Evolutionary conservation across 2,113 vertebrate genomes (phyloP).

Genomic region (Excalfactoria chinensis): DNA sequence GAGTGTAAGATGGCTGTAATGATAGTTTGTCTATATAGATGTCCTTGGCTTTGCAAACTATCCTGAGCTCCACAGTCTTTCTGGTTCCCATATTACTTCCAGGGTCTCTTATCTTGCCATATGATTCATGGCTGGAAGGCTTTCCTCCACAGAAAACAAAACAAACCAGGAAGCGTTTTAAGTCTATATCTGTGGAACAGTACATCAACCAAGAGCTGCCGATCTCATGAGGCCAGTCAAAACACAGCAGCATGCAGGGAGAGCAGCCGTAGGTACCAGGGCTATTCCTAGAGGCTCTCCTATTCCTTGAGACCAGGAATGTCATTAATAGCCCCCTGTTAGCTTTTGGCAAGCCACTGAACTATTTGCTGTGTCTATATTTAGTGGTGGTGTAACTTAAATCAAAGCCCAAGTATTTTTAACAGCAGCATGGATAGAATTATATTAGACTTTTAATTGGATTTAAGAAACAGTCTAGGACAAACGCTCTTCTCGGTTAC

Average conservation of each 20-base stretch:
- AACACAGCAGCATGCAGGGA: fast-evolving
- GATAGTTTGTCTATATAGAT: too few species aligned
- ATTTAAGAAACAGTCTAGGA: not conserved
- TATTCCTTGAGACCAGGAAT: not conserved
- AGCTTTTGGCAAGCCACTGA: not conserved
- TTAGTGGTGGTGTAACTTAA: slow-evolving; percentile 20
- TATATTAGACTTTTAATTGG: not conserved
- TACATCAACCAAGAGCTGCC: not conserved
- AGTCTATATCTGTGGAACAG: not conserved
- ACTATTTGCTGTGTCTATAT: not conserved
- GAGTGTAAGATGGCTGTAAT: not conserved
- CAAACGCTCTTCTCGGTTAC: not conserved
- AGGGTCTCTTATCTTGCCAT: not conserved
- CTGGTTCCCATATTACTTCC: not conserved
- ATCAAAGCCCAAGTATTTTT: not conserved
- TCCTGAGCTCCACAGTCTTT: not conserved
- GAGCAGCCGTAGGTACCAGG: not conserved
- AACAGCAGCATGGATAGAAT: not conserved
- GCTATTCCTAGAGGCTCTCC: not conserved
- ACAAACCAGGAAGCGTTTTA: not conserved
- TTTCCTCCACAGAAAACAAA: not conserved
- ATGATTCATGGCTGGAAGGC: not conserved
- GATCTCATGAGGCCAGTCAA: fast-evolving
- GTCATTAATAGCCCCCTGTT: not conserved
- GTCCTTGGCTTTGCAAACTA: not conserved